These are phyloP conservation scores for Rousettus leschenaultii DNA, from an alignment of 2,113 vertebrate species.

Conservation along the genomic window DNA sequence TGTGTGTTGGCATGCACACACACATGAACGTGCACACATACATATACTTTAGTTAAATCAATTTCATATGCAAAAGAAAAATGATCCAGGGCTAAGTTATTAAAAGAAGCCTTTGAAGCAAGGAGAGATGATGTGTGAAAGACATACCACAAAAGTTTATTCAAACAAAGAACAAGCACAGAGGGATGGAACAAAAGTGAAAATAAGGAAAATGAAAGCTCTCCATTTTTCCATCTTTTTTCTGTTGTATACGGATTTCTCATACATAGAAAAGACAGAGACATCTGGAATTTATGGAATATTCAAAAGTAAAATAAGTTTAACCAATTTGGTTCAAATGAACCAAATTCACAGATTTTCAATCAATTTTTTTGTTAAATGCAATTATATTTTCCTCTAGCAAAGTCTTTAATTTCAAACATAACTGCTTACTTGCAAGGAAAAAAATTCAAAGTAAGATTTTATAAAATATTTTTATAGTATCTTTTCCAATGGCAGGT, in stretches of 20 bases:
- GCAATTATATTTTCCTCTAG: neutral
- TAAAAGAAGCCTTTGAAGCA: constrained; percentile 83
- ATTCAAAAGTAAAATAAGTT: constrained; percentile 22
- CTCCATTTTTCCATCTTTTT: neutral
- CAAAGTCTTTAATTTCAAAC: constrained; percentile 14
- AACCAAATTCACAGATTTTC: constrained; percentile 11
- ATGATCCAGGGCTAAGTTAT: constrained; percentile 81
- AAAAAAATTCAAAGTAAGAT: neutral
- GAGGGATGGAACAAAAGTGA: constrained; percentile 72
- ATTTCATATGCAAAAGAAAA: constrained; percentile 83
- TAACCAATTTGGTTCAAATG: neutral
- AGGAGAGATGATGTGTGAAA: constrained; percentile 84
- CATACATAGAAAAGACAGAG: neutral
- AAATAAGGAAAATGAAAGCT: constrained; percentile 79
- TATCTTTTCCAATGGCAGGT: constrained; percentile 16
- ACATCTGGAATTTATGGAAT: neutral
- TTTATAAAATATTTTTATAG: constrained; percentile 36
- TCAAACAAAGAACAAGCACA: constrained; percentile 80
- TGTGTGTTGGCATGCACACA: neutral
- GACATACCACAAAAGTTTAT: constrained; percentile 81
- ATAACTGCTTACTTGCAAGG: constrained; percentile 21
- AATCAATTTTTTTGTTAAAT: neutral
- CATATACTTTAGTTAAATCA: constrained; percentile 77
- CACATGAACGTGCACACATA: no score
- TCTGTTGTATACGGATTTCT: neutral